Conservation (phyloP, 2,113 vertebrate genomes). For the Mormoops blainvillei region DNA sequence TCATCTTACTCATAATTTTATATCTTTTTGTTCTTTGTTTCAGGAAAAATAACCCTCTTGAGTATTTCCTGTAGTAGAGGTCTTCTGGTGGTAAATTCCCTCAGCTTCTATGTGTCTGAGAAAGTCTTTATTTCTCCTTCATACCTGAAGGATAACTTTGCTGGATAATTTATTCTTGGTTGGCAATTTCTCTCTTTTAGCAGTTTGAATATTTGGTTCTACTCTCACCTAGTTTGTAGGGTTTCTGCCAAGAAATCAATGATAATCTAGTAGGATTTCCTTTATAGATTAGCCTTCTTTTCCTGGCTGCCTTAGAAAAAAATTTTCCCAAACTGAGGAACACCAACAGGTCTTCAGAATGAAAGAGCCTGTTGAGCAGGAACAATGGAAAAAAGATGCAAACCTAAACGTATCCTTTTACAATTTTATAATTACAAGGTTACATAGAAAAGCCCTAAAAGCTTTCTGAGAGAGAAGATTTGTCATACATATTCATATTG, state of each 20-base stretch:
- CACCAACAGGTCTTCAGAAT: background rate
- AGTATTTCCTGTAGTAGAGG: background rate
- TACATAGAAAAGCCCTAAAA: background rate
- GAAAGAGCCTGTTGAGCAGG: background rate
- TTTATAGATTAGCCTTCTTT: background rate
- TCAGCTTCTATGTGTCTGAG: background rate
- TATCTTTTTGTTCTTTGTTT: background rate
- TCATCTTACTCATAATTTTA: background rate
- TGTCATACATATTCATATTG: background rate
- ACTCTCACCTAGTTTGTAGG: background rate
- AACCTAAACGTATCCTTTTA: background rate
- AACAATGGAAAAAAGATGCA: background rate
- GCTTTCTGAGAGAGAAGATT: background rate
- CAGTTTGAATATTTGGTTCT: background rate
- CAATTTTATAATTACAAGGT: background rate
- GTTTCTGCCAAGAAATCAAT: background rate
- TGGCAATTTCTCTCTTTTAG: background rate
- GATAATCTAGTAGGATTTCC: background rate
- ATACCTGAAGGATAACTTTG: background rate
- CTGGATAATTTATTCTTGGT: background rate
- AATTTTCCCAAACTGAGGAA: background rate
- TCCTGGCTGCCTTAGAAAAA: background rate
- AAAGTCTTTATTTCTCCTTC: background rate
- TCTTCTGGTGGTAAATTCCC: background rate
- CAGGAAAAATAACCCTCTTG: background rate